These are phyloP conservation scores for Pomatostomus ruficeps DNA, from an alignment of 2,113 vertebrate genomes.

Conservation along the genomic window DNA sequence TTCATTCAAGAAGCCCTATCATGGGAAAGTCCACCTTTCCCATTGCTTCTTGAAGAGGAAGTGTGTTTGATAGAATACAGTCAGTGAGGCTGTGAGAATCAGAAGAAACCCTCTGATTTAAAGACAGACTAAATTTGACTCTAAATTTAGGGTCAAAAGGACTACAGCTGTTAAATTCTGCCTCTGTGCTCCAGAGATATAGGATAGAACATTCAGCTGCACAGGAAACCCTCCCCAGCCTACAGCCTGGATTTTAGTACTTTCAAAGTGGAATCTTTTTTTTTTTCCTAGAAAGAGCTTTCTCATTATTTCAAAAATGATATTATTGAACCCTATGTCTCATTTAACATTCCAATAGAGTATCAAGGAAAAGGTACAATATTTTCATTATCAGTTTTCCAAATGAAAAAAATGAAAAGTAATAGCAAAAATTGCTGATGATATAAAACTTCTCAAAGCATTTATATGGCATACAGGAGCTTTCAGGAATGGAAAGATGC, in stretches of 20 bases:
- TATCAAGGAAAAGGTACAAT: background rate
- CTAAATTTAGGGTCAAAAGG: background rate
- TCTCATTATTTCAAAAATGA: background rate
- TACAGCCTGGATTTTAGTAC: background rate
- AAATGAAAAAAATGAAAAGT: background rate
- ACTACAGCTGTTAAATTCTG: background rate
- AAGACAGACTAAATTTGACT: background rate
- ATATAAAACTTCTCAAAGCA: background rate
- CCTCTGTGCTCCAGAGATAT: background rate
- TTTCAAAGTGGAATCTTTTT: background rate
- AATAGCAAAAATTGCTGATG: background rate
- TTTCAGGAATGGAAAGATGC: background rate
- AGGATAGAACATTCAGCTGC: rapidly evolving
- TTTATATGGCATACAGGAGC: background rate
- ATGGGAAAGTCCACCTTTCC: background rate
- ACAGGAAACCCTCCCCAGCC: background rate
- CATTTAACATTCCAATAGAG: background rate
- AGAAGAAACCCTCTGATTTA: background rate
- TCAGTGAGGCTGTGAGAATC: background rate
- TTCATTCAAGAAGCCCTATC: background rate
- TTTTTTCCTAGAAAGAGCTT: background rate
- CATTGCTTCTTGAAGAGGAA: background rate
- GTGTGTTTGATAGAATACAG: background rate
- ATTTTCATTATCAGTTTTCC: background rate
- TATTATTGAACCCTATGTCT: background rate